Conservation (phyloP, 2,797 vertebrate genomes). For the Phoebastria nigripes region DNA sequence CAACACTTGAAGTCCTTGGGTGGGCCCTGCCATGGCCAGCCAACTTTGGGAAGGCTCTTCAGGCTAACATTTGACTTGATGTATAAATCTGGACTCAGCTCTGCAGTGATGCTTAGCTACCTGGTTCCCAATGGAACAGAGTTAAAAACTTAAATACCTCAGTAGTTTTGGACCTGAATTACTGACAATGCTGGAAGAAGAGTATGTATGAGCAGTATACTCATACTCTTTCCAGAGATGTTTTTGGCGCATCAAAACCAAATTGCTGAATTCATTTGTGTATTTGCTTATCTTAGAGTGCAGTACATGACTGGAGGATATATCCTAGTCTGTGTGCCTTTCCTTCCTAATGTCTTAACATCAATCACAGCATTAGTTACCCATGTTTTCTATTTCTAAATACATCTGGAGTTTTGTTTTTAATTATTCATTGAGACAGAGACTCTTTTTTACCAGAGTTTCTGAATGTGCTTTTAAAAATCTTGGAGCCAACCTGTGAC, state of each 20-base stretch:
- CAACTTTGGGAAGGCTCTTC: background rate
- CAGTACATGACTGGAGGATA: background rate
- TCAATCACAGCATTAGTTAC: background rate
- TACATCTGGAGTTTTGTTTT: background rate
- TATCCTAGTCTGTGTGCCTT: background rate
- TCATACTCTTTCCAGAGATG: background rate
- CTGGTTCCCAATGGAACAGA: background rate
- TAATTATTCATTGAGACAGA: background rate
- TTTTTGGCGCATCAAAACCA: background rate
- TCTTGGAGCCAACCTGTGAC: background rate
- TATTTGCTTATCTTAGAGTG: background rate
- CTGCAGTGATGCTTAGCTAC: background rate
- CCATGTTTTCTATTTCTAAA: background rate
- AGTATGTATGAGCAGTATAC: background rate
- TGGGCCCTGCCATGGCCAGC: background rate
- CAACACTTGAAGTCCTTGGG: background rate
- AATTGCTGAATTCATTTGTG: background rate
- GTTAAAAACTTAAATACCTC: background rate
- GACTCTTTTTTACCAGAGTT: background rate
- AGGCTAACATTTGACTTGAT: background rate
- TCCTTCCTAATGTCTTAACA: background rate
- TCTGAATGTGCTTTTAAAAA: background rate
- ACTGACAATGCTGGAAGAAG: background rate
- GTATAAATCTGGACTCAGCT: background rate
- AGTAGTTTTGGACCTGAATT: background rate